Evolutionary conservation across 2,888 invertebrate genomes (phyloP).

Genomic region (Brachynemurus nebulosus): DNA sequence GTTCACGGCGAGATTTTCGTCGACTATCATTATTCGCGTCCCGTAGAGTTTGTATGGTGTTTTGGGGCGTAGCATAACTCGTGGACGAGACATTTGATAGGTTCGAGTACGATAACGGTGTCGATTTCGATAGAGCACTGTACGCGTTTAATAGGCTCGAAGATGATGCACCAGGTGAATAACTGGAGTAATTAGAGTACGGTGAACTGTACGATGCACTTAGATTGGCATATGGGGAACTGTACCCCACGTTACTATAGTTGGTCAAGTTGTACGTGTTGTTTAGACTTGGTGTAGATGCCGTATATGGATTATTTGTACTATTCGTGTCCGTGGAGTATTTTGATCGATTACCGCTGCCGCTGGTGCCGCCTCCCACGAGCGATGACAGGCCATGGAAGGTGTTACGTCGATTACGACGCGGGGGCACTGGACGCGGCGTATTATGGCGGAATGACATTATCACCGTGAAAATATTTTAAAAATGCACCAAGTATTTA

Average conservation of each 20-base stretch:
- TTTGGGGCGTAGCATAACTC: neutral
- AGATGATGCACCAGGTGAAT: neutral
- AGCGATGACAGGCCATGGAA: no score
- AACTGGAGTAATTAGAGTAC: slow-evolving; percentile 5
- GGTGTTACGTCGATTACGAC: no score
- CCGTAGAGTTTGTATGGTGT: neutral
- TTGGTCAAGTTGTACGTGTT: no score
- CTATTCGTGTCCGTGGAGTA: no score
- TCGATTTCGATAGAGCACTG: neutral
- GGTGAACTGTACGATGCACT: slow-evolving; percentile 8
- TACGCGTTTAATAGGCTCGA: neutral
- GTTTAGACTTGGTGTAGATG: no score
- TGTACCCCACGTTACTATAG: neutral
- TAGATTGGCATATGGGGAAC: neutral
- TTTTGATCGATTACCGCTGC: no score
- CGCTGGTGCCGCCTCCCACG: no score
- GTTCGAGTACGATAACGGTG: neutral
- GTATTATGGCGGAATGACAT: no score
- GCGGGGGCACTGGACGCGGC: no score
- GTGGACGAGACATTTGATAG: neutral
- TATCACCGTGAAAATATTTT: no score
- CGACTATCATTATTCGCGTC: neutral
- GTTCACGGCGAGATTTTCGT: neutral
- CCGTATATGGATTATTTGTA: no score
- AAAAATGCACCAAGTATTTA: no score